Conservation (phyloP, 2,113 vertebrate genomes). For the Oncorhynchus keta region DNA sequence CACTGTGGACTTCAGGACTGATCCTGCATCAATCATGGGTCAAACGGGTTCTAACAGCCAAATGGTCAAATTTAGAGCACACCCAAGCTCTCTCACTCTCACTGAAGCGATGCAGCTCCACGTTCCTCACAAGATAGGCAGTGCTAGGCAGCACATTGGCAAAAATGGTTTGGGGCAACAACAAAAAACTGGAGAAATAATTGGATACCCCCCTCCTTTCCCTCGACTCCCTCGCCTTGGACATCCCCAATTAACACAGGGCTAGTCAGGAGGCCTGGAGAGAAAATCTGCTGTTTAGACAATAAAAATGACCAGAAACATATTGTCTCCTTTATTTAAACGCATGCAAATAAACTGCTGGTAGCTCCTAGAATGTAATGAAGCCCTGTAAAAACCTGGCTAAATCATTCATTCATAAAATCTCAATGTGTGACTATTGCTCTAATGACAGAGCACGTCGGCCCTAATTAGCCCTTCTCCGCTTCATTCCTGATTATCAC, state of each 20-base stretch:
- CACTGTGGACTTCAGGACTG: neutral
- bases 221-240: constrained; percentile 38
- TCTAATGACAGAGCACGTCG: constrained; percentile 86
- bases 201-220: constrained; percentile 62
- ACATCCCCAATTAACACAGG: constrained; percentile 74
- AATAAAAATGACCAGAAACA: constrained; percentile 69
- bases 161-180: constrained; percentile 67
- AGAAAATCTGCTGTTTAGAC: constrained; percentile 77
- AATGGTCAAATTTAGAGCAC: constrained; percentile 27
- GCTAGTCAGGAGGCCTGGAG: constrained; percentile 69
- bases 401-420: constrained; percentile 89
- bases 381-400: constrained; percentile 77
- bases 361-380: constrained; percentile 77
- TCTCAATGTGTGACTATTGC: constrained; percentile 82
- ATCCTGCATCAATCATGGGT: constrained; percentile 27
- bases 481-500: constrained; percentile 81
- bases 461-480: constrained; percentile 78
- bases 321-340: constrained; percentile 71
- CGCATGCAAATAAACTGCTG: constrained; percentile 63
- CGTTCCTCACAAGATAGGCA: constrained; percentile 50
- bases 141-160: constrained; percentile 43
- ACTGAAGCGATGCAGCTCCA: constrained; percentile 23
- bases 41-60: constrained; percentile 28
- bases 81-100: constrained; percentile 21
- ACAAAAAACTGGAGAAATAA: constrained; percentile 71